These are phyloP conservation scores for Saccopteryx bilineata DNA, from an alignment of 2,113 vertebrate genomes.

Conservation along the genomic window DNA sequence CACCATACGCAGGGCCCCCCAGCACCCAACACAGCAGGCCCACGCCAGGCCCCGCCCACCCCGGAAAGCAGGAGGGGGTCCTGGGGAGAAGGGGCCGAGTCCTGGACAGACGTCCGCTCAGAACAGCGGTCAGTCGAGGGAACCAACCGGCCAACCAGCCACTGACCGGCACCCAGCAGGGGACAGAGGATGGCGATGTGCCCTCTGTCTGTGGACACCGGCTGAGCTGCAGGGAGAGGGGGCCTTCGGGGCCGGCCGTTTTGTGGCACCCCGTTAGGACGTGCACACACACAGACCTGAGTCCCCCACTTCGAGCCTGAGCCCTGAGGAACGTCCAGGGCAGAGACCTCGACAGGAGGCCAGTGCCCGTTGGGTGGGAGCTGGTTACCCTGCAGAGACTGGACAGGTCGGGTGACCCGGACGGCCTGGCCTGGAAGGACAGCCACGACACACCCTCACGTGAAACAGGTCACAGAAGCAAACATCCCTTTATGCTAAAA, in stretches of 20 bases:
- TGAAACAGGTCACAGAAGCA: not conserved
- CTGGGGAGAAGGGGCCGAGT: not conserved
- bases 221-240: not conserved
- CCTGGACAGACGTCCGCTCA: not conserved
- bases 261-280: rapidly evolving
- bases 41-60: not conserved
- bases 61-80: not conserved
- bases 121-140: rapidly evolving
- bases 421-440: rapidly evolving
- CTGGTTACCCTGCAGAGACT: not conserved
- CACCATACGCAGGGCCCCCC: rapidly evolving
- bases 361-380: rapidly evolving
- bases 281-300: rapidly evolving
- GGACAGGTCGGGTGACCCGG: not conserved
- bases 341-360: not conserved
- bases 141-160: too few species aligned
- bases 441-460: rapidly evolving
- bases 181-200: too few species aligned
- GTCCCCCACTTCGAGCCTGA: too few species aligned
- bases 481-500: rapidly evolving
- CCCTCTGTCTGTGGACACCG: not conserved
- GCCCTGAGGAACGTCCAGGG: not conserved
- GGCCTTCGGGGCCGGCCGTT: rapidly evolving
- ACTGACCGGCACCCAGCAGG: not conserved
- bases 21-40: too few species aligned